Percentiles rank a stretch among this genome's conserved stretches.
Conservation (phyloP, 1,140 invertebrate species). For the Drosophila bocqueti region DNA sequence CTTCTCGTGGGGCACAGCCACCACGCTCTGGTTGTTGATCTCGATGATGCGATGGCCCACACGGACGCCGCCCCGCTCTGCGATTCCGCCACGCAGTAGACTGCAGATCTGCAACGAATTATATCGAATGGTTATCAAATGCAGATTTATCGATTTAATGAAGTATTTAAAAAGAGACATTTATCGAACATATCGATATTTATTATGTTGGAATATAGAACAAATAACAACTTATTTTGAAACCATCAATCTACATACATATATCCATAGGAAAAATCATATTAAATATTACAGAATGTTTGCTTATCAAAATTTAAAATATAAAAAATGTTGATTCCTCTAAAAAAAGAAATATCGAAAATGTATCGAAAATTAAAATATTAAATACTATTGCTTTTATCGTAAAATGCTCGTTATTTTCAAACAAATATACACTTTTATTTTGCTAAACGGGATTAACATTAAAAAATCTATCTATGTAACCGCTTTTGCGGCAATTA, state of each 20-base stretch:
- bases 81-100: constrained; percentile 98
- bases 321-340: no score
- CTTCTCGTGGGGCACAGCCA: constrained; percentile 99
- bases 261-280: background rate
- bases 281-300: no score
- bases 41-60: constrained; percentile 99
- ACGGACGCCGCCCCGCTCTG: constrained; percentile 98
- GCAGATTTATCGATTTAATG: background rate
- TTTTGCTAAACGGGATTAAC: background rate
- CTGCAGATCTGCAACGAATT: constrained; percentile 94
- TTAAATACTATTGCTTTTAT: background rate
- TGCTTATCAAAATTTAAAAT: no score
- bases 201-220: no score
- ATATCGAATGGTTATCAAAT: background rate
- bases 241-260: no score
- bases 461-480: background rate
- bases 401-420: background rate
- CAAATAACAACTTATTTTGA: no score
- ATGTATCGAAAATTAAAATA: background rate
- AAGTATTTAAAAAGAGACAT: background rate
- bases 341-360: no score
- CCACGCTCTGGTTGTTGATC: constrained; percentile 99
- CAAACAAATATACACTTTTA: background rate
- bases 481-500: no score
- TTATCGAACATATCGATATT: background rate